Evolutionary conservation across 2,797 vertebrate genomes (phyloP).

Genomic region (Zenarchopterus dispar): DNA sequence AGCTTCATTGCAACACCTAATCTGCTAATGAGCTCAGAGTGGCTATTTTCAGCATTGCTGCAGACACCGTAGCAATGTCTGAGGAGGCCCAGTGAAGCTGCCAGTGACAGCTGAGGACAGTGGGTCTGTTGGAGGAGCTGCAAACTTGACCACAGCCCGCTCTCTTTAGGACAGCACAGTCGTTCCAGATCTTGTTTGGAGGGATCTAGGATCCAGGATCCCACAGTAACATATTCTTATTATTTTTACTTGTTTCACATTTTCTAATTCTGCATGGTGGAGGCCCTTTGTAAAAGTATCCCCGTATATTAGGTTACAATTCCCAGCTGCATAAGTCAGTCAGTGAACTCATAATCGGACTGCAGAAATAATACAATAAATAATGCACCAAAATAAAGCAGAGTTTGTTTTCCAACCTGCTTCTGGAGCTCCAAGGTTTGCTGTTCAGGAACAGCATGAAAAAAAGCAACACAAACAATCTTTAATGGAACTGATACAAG

Average conservation of each 20-base stretch:
- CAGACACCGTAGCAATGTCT: conserved; percentile 67
- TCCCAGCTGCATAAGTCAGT: not conserved
- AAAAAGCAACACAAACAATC: conserved; percentile 82
- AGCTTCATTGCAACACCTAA: conserved; percentile 91
- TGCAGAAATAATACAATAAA: conserved; percentile 38
- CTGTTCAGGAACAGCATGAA: conserved; percentile 67
- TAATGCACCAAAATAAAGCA: conserved; percentile 27
- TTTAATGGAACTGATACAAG: conserved; percentile 87
- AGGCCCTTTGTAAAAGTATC: not conserved
- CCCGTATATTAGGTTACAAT: not conserved
- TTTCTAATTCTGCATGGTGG: not conserved
- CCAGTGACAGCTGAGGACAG: conserved; percentile 88
- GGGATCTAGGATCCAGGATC: conserved; percentile 37
- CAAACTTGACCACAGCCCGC: conserved; percentile 41
- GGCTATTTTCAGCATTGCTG: conserved; percentile 85
- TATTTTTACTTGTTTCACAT: conserved; percentile 32
- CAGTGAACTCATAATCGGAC: conserved; percentile 10
- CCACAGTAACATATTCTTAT: conserved; percentile 22
- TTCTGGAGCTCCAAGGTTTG: conserved; percentile 54
- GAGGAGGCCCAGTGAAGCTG: conserved; percentile 75
- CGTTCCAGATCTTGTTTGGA: conserved; percentile 52
- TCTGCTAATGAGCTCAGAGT: conserved; percentile 91
- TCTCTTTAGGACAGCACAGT: conserved; percentile 41
- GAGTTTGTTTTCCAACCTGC: conserved; percentile 45
- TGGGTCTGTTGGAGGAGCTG: conserved; percentile 66